These are phyloP conservation scores for Polydrusus pterygomalis DNA, from an alignment of 2,888 invertebrate species.

Conservation along the genomic window DNA sequence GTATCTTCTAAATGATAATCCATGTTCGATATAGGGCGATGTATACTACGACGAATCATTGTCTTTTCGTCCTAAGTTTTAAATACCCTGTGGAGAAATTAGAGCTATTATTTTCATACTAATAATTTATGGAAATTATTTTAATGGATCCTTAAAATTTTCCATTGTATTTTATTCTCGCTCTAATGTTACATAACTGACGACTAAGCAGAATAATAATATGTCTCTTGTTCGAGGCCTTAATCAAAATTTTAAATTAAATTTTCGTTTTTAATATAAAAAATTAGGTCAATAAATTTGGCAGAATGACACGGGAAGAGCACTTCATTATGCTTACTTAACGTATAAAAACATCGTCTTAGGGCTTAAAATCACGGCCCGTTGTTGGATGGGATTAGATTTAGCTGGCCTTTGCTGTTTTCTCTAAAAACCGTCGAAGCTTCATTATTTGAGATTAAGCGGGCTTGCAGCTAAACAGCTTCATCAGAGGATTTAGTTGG, in stretches of 20 bases:
- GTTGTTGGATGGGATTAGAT: slow-evolving; percentile 31
- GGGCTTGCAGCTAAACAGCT: slow-evolving; percentile 34
- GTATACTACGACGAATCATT: too few relatives aligned
- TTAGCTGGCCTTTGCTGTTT: slow-evolving; percentile 44
- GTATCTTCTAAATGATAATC: too few relatives aligned
- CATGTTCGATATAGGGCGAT: too few relatives aligned
- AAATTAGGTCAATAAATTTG: slow-evolving; percentile 21
- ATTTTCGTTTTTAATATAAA: background rate
- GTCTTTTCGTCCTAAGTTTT: too few relatives aligned
- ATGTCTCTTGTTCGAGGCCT: background rate
- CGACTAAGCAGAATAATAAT: background rate
- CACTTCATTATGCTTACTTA: slow-evolving; percentile 36
- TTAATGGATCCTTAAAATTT: too few relatives aligned
- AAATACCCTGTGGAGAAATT: too few relatives aligned
- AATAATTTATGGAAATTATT: too few relatives aligned
- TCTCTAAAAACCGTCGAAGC: slow-evolving; percentile 38
- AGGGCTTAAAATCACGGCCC: slow-evolving; percentile 33
- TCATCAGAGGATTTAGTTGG: slow-evolving; percentile 31
- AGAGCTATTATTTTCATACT: too few relatives aligned
- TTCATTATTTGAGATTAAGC: slow-evolving; percentile 45
- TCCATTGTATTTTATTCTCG: too few relatives aligned
- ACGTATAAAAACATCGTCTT: slow-evolving; percentile 41
- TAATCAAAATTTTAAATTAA: slow-evolving; percentile 6
- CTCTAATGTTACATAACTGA: too few relatives aligned
- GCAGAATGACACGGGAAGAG: slow-evolving; percentile 3